Percentiles rank a stretch among this genome's conserved stretches.
These are phyloP conservation scores for Portunus trituberculatus DNA, from an alignment of 1,140 invertebrate species.

Conservation along the genomic window DNA sequence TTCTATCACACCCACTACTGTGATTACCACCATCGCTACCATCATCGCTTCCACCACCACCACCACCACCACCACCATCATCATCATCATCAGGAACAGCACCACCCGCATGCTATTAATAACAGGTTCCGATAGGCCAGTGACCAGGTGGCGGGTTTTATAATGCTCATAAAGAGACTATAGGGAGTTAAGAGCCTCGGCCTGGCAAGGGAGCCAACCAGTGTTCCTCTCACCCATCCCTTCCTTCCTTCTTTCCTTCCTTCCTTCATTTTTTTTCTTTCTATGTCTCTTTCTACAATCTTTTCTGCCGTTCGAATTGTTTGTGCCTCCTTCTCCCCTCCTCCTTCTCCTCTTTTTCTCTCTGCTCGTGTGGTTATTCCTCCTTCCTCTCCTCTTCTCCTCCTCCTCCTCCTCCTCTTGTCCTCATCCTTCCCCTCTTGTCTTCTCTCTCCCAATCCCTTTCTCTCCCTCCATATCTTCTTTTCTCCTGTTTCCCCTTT, in stretches of 20 bases:
- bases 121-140: neutral
- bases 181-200: neutral
- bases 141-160: slow-evolving; percentile 10
- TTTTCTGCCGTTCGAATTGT: too few species aligned
- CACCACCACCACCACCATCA: too few species aligned
- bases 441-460: neutral
- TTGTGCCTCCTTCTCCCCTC: neutral
- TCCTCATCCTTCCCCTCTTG: neutral
- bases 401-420: neutral
- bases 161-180: neutral
- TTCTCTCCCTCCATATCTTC: neutral
- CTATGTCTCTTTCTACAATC: neutral
- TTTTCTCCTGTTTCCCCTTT: neutral
- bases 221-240: neutral
- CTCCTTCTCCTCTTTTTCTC: neutral
- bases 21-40: neutral
- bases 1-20: neutral
- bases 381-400: neutral
- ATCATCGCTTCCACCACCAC: neutral
- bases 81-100: too few species aligned
- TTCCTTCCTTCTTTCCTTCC: neutral
- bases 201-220: neutral
- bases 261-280: slow-evolving; percentile 16
- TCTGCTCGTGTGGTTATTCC: neutral
- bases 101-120: neutral